Evolutionary conservation across 2,797 vertebrate species (phyloP).

Genomic region (Hemibagrus guttatus): DNA sequence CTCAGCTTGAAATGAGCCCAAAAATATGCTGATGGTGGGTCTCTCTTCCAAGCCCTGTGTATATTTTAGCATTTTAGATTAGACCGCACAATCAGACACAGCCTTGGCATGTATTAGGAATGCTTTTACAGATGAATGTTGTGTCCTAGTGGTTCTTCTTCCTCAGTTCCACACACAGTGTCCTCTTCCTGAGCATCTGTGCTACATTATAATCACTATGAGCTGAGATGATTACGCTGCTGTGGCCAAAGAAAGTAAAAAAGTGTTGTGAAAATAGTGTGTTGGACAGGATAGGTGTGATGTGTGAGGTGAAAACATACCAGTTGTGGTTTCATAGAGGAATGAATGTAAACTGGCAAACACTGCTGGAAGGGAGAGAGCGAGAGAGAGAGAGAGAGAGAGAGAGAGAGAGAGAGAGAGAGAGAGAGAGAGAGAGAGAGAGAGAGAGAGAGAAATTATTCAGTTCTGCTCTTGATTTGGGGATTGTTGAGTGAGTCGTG

Average conservation of each 20-base stretch:
- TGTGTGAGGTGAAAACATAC: not conserved
- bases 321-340: not conserved
- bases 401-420: not conserved
- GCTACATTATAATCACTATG: constrained; percentile 27
- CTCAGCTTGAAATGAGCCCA: not conserved
- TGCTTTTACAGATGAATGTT: not conserved
- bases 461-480: constrained; percentile 7
- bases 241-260: not conserved
- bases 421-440: not conserved
- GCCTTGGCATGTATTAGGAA: not conserved
- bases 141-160: constrained; percentile 19
- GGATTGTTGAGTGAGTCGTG: constrained; percentile 18
- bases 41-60: not conserved
- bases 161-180: not conserved
- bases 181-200: constrained; percentile 32
- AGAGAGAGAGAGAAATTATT: constrained; percentile 8
- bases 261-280: constrained; percentile 3
- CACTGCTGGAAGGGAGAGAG: not conserved
- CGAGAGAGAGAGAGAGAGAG: not conserved
- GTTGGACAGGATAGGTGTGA: not conserved
- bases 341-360: constrained; percentile 5
- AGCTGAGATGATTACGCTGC: not conserved
- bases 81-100: not conserved
- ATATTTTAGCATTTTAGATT: not conserved
- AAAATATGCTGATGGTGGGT: not conserved